Percentiles rank a stretch among this genome's conserved stretches.
phyloP scores from a whole-genome alignment of 2,113 vertebrate genomes.

The Vombatus ursinus region DNA sequence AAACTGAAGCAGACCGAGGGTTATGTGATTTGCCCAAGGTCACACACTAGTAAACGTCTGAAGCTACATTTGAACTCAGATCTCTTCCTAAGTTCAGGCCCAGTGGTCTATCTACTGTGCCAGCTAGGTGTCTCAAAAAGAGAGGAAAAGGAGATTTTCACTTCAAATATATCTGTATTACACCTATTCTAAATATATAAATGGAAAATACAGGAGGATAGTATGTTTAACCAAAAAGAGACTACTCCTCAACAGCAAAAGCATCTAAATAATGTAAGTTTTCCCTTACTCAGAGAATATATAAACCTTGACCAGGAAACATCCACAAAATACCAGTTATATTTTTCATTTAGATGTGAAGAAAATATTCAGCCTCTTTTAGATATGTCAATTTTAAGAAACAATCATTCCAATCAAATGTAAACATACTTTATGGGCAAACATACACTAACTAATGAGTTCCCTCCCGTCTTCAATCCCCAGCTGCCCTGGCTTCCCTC shows the following conservation, averaged over 20 bases:
- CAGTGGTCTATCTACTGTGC: not conserved
- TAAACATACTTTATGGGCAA: not conserved
- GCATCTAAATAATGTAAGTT: no score
- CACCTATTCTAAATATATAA: constrained; percentile 12
- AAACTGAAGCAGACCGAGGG: not conserved
- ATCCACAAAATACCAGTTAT: constrained; percentile 4
- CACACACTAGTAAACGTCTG: not conserved
- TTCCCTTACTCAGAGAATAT: not conserved
- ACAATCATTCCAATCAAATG: not conserved
- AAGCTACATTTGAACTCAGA: not conserved
- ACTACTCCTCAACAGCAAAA: not conserved
- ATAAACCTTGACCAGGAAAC: not conserved
- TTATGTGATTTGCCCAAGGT: not conserved
- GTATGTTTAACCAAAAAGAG: not conserved
- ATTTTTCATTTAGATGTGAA: constrained; percentile 22
- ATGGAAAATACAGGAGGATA: not conserved
- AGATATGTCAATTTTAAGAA: not conserved
- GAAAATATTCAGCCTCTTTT: constrained; percentile 29
- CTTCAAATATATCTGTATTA: not conserved
- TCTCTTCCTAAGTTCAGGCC: not conserved
- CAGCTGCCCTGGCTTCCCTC: not conserved
- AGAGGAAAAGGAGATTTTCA: not conserved
- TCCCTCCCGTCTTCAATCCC: not conserved
- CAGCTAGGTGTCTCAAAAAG: not conserved
- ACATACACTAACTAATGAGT: not conserved